Percentiles rank a stretch among this genome's conserved stretches.
Conservation (phyloP, 2,888 invertebrate species). For the Lasioglossum lativentre region DNA sequence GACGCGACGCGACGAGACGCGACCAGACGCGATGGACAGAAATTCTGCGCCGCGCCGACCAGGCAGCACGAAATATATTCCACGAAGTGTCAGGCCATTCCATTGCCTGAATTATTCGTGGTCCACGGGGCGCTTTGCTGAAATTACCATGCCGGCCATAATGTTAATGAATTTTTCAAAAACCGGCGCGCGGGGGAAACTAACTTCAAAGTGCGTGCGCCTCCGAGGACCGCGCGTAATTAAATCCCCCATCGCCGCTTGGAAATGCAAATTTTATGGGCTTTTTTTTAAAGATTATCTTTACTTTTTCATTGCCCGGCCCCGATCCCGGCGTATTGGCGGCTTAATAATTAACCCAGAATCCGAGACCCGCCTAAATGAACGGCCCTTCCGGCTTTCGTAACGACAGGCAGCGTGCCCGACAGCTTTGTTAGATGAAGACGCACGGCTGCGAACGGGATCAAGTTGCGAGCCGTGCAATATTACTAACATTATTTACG, state of each 20-base stretch:
- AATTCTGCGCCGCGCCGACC: slow-evolving; percentile 41
- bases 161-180: slow-evolving; percentile 74
- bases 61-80: slow-evolving; percentile 64
- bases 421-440: slow-evolving; percentile 1
- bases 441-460: not conserved
- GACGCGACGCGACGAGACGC: not conserved
- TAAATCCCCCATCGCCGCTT: slow-evolving; percentile 53
- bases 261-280: slow-evolving; percentile 48
- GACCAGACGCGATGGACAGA: slow-evolving; percentile 9
- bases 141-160: slow-evolving; percentile 72
- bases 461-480: not conserved
- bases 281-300: slow-evolving; percentile 42
- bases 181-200: slow-evolving; percentile 21
- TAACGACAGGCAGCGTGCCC: not conserved
- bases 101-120: slow-evolving; percentile 72
- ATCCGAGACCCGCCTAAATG: slow-evolving; percentile 1
- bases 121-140: slow-evolving; percentile 69
- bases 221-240: slow-evolving; percentile 57
- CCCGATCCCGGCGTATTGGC: slow-evolving; percentile 26
- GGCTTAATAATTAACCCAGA: slow-evolving; percentile 33
- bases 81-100: slow-evolving; percentile 65
- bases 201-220: slow-evolving; percentile 53
- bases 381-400: slow-evolving; percentile 10
- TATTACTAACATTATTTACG: slow-evolving; percentile 1
- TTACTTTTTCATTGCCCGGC: slow-evolving; percentile 25